phyloP scores from a whole-genome alignment of 2,113 vertebrate genomes.

The Myrmecophaga tridactyla region DNA sequence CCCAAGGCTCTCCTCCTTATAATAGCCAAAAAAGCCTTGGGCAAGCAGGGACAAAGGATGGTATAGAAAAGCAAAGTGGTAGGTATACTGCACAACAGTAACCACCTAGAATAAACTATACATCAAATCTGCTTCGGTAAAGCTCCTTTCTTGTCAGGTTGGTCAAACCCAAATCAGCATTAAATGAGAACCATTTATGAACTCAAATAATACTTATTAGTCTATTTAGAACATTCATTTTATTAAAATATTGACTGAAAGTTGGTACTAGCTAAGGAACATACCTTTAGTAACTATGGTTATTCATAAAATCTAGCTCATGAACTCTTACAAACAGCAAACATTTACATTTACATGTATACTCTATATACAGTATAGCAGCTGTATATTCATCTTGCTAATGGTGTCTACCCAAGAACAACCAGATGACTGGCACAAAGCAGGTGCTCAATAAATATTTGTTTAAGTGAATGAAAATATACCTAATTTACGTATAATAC shows the following conservation, averaged over 20 bases:
- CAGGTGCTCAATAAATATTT: neutral
- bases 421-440: neutral
- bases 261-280: neutral
- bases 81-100: neutral
- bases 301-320: constrained; percentile 36
- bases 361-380: neutral
- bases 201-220: neutral
- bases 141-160: neutral
- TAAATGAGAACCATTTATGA: constrained; percentile 3
- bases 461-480: constrained; percentile 7
- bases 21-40: neutral
- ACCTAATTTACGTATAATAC: neutral
- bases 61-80: neutral
- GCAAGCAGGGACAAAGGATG: neutral
- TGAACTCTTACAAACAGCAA: neutral
- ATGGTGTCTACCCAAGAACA: neutral
- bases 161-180: neutral
- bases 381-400: neutral
- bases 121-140: neutral
- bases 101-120: neutral
- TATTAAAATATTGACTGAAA: constrained; percentile 16
- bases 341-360: neutral
- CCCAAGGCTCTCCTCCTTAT: neutral
- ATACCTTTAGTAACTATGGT: neutral
- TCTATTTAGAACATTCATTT: neutral